A percentile compares a stretch with the other conserved stretches of the same genome.
Conservation (phyloP, 1,140 invertebrate species). For the Drosophila arizonae region DNA sequence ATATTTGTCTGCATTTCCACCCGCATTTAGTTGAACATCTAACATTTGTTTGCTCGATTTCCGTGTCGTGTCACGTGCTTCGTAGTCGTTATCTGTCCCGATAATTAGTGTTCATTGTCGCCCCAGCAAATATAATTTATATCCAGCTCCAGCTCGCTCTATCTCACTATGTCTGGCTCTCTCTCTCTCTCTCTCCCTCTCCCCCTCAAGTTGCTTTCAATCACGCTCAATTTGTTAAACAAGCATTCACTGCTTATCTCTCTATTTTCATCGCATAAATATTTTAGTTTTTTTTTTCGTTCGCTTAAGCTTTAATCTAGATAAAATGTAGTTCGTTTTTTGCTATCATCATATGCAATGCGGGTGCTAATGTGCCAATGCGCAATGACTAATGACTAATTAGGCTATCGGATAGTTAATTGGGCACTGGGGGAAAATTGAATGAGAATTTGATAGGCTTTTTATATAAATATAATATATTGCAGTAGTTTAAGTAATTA, state of each 20-base stretch:
- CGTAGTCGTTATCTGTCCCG: slow-evolving; percentile 13
- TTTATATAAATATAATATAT: too few species aligned
- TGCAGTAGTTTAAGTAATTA: too few species aligned
- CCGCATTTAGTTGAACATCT: slow-evolving; percentile 22
- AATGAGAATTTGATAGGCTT: too few species aligned
- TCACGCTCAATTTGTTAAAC: slow-evolving; percentile 53
- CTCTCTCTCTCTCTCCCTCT: background rate
- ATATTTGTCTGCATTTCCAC: background rate
- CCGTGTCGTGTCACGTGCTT: slow-evolving; percentile 18
- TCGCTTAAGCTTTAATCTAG: slow-evolving; percentile 2
- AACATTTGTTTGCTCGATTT: slow-evolving; percentile 46
- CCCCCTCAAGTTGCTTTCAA: background rate
- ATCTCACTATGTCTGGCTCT: too few species aligned
- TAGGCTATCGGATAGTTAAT: background rate
- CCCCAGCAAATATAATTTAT: slow-evolving; percentile 57
- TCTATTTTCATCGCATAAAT: slow-evolving; percentile 36
- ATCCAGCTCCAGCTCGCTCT: background rate
- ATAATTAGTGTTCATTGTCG: slow-evolving; percentile 54
- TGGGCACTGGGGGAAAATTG: too few species aligned
- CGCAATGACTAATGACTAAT: background rate
- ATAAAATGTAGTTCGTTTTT: slow-evolving; percentile 23
- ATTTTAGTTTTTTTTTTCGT: slow-evolving; percentile 1
- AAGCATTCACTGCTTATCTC: slow-evolving; percentile 55
- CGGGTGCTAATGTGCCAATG: slow-evolving; percentile 1
- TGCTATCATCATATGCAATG: background rate